These are phyloP conservation scores for Gonocerus acuteangulatus DNA, from an alignment of 2,888 invertebrate genomes.

Conservation along the genomic window DNA sequence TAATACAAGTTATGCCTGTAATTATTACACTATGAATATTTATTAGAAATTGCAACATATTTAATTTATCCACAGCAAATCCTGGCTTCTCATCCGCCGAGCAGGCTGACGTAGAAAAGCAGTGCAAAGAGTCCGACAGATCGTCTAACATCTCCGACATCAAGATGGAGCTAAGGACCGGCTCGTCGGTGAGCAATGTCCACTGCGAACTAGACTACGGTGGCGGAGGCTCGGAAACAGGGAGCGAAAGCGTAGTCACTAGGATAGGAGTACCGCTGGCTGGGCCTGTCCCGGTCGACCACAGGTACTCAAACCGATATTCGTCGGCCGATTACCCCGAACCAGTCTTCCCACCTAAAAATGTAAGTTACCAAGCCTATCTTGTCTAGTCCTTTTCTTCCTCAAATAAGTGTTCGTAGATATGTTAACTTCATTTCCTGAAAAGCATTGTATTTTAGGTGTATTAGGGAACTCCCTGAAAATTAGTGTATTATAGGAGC, in stretches of 20 bases:
- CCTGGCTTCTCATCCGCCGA: constrained; percentile 42
- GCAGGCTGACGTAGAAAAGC: constrained; percentile 50
- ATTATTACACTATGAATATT: too few relatives aligned
- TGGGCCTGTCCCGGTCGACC: constrained; percentile 59
- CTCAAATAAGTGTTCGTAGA: neutral
- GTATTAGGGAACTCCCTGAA: too few relatives aligned
- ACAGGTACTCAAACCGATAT: constrained; percentile 52
- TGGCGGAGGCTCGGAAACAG: constrained; percentile 57
- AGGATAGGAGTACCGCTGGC: constrained; percentile 63
- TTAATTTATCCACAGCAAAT: constrained; percentile 1
- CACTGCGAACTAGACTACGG: constrained; percentile 44
- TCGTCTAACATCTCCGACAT: constrained; percentile 88
- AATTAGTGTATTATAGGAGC: too few relatives aligned
- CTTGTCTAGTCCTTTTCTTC: constrained; percentile 28
- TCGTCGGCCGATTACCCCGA: constrained; percentile 69
- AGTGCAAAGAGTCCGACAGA: constrained; percentile 65
- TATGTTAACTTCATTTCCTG: constrained; percentile 11
- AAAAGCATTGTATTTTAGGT: neutral
- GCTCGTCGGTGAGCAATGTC: constrained; percentile 66
- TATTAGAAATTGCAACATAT: too few relatives aligned
- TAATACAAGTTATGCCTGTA: too few relatives aligned
- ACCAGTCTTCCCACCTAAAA: constrained; percentile 68
- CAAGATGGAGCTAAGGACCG: constrained; percentile 79
- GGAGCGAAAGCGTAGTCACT: constrained; percentile 50
- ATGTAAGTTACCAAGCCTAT: constrained; percentile 40